phyloP scores from a whole-genome alignment of 2,113 vertebrate species.

The Phaethon lepturus region DNA sequence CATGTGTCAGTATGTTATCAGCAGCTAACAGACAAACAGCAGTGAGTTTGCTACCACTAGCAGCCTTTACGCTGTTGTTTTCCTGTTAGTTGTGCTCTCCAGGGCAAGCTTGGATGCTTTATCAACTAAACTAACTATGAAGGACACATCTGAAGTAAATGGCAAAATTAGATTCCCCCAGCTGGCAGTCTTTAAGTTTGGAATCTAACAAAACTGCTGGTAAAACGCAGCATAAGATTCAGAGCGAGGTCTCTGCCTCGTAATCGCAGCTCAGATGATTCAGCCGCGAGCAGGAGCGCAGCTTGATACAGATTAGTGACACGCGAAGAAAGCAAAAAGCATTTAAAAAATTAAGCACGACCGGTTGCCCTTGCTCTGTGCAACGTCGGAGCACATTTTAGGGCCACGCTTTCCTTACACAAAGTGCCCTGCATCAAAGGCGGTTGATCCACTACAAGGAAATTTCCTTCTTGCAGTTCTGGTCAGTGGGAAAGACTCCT shows the following conservation, averaged over 20 bases:
- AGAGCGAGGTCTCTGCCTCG: background rate
- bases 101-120: background rate
- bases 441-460: fast-evolving
- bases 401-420: background rate
- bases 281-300: background rate
- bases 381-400: background rate
- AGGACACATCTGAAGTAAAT: background rate
- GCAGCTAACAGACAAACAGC: background rate
- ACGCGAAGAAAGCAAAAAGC: background rate
- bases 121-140: background rate
- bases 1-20: background rate
- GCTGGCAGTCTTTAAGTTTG: background rate
- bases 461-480: background rate
- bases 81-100: background rate
- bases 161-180: background rate
- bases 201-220: background rate
- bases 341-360: background rate
- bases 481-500: background rate
- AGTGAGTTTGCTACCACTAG: background rate
- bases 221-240: background rate
- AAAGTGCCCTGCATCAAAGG: background rate
- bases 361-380: background rate
- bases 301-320: background rate
- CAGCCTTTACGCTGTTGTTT: background rate
- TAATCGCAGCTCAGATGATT: background rate